phyloP scores from a whole-genome alignment of 2,888 invertebrate species.

The Drosophila aldrichi region DNA sequence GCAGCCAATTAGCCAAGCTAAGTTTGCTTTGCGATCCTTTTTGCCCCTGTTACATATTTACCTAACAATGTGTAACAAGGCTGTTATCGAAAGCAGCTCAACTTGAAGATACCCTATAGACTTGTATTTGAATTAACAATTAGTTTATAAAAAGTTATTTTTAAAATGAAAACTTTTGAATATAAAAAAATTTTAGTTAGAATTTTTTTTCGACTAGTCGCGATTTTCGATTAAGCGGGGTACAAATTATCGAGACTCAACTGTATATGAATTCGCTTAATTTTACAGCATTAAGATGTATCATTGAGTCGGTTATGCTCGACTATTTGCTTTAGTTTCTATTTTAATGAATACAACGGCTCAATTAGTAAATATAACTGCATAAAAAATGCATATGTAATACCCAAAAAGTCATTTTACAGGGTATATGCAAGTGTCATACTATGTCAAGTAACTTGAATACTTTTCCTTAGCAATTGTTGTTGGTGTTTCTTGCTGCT shows the following conservation, averaged over 20 bases:
- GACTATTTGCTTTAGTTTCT: too few species aligned
- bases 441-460: not conserved
- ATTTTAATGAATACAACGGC: too few species aligned
- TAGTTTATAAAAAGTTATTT: not conserved
- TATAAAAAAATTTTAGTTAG: too few species aligned
- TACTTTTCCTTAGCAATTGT: not conserved
- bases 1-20: conserved; percentile 42
- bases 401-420: not conserved
- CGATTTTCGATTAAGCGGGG: too few species aligned
- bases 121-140: not conserved
- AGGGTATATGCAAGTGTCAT: conserved; percentile 15
- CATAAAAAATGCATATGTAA: too few species aligned
- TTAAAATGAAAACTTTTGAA: not conserved
- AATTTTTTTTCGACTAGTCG: too few species aligned
- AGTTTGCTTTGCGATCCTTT: conserved; percentile 14
- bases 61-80: not conserved
- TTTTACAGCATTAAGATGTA: too few species aligned
- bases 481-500: conserved; percentile 9
- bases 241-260: too few species aligned
- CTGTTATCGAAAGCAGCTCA: not conserved
- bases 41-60: conserved; percentile 7
- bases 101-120: not conserved
- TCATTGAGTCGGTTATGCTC: too few species aligned
- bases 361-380: too few species aligned
- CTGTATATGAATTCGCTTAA: too few species aligned